Base-by-base conservation (phyloP, 2,113 vertebrate genomes). In the Hemichromis elongatus region DNA sequence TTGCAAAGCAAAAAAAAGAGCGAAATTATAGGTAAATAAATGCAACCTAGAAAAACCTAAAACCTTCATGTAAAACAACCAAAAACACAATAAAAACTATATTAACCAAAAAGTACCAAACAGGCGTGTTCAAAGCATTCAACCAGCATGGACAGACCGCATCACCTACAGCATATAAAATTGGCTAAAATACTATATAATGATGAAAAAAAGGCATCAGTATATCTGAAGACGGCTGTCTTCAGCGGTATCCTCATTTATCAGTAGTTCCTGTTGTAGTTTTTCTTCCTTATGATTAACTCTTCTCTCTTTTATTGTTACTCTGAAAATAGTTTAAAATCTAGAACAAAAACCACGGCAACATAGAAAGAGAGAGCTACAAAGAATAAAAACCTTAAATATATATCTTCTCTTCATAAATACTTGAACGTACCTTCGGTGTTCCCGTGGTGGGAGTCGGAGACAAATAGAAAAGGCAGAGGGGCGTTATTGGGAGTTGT, bases 371-470 rank as follows among this genome's bases (percentile, higher is more conserved):
- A 88, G 83, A 88, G 70, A 84, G n/a, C 82, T 84, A 92, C 37
- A 80, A 61, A 89, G 56, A 91, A 56, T 86, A 86, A 85, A 66
- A 94, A 91, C 10, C 21, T 96, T 89, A 93, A 95, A 92, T 94
- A 95, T 1, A 35, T 2, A 85, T 92, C 89, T 92, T 92, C 96
- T 97, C 96, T 97, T 97, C 96, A 98, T 97, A 97, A 97, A 98
- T 97, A 98, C 95, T 95, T 93, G 87, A 96, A 92, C 92, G 96
- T 97, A 97, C 97, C 97, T 98, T 98, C 97, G 95, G 93, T 88
- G 89, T 96, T 86, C 86, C 89, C 80, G 55, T 83, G 53, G 33
- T 8, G 16, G 66, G 59, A 40, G 37, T 52, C 54, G 40, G 14
- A 35, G 33, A 83, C 21, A 50, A 66, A 40, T 19, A 66, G 37